phyloP scores from a whole-genome alignment of 2,888 invertebrate genomes.

The Scrobipalpa costella region DNA sequence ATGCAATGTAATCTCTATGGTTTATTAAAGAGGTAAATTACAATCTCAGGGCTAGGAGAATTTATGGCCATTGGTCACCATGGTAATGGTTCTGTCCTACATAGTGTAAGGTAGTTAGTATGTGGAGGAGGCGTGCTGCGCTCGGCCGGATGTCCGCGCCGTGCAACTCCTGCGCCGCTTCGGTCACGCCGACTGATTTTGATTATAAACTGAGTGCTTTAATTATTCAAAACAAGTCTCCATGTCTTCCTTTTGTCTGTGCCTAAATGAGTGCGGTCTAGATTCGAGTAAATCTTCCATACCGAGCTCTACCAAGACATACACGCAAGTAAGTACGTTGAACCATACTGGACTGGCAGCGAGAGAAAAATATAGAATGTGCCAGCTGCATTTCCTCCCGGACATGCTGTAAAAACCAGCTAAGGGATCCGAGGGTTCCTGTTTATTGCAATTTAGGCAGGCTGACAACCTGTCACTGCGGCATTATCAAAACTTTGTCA shows the following conservation, averaged over 20 bases:
- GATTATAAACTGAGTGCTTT: constrained; percentile 29
- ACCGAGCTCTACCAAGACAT: constrained; percentile 7
- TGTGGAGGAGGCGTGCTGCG: constrained; percentile 48
- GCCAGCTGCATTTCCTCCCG: too few relatives aligned
- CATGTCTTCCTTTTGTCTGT: constrained; percentile 15
- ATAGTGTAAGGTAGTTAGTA: constrained; percentile 39
- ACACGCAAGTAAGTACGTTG: constrained; percentile 15
- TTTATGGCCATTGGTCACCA: constrained; percentile 24
- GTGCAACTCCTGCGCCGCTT: constrained; percentile 41
- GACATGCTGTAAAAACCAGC: too few relatives aligned
- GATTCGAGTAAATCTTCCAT: constrained; percentile 12
- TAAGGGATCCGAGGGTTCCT: too few relatives aligned
- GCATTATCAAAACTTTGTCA: too few relatives aligned
- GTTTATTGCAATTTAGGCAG: too few relatives aligned
- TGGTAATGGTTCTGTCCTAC: constrained; percentile 17
- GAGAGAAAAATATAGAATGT: too few relatives aligned
- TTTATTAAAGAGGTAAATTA: constrained; percentile 45
- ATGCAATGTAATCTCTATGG: constrained; percentile 45
- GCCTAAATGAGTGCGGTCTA: constrained; percentile 5
- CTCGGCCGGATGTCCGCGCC: constrained; percentile 69
- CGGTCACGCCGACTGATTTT: constrained; percentile 42
- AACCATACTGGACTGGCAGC: too few relatives aligned
- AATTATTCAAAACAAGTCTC: constrained; percentile 1
- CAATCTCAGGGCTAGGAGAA: constrained; percentile 43
- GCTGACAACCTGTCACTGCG: too few relatives aligned